Percentiles rank a stretch among this genome's conserved stretches.
Conservation (phyloP, 2,888 invertebrate genomes). For the Lysandra coridon region DNA sequence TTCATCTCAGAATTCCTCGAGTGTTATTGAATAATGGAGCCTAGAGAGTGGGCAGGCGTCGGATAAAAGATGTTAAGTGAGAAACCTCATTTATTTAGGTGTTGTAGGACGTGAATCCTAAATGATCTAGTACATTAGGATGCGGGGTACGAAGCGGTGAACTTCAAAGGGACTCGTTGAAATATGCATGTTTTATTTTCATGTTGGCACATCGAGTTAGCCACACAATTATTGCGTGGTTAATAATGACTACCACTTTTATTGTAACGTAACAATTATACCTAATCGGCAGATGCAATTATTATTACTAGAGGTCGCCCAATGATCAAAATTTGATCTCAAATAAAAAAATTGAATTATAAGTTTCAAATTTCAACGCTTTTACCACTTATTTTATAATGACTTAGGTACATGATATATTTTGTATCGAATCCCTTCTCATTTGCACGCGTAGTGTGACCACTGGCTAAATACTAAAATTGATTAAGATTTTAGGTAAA, state of each 20-base stretch:
- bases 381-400: too few species aligned
- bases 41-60: background rate
- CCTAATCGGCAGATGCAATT: too few species aligned
- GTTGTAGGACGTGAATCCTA: conserved; percentile 13
- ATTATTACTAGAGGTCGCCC: too few species aligned
- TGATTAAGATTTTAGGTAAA: too few species aligned
- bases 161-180: conserved; percentile 22
- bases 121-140: background rate
- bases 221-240: background rate
- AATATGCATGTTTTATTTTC: conserved; percentile 12
- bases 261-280: background rate
- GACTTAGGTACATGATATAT: too few species aligned
- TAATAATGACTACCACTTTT: background rate
- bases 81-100: conserved; percentile 19
- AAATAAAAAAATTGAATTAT: too few species aligned
- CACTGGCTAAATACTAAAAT: too few species aligned
- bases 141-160: background rate
- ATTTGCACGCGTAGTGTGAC: too few species aligned
- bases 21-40: background rate
- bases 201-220: background rate
- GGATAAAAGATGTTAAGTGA: background rate
- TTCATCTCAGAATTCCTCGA: background rate
- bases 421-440: too few species aligned
- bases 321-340: too few species aligned
- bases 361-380: too few species aligned